Evolutionary conservation across 1,140 invertebrate genomes (phyloP).

Genomic region (Fopius arisanus): DNA sequence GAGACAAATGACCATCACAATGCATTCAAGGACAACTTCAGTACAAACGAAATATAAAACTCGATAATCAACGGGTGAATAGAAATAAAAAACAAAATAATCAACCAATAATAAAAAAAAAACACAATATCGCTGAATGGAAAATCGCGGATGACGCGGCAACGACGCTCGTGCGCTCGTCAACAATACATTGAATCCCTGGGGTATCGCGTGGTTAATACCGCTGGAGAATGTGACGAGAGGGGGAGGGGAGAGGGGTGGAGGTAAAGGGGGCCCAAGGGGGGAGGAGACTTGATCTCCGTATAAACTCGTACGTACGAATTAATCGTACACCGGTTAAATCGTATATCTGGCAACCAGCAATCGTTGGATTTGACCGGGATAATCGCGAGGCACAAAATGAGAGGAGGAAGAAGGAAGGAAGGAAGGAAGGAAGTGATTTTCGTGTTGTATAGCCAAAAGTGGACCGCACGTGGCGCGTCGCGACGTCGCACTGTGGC

Average conservation of each 20-base stretch:
- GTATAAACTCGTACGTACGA: background rate
- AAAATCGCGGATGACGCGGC: background rate
- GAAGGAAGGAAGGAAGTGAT: conserved; percentile 45
- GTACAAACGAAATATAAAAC: background rate
- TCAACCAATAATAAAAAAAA: background rate
- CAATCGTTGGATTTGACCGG: background rate
- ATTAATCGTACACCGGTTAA: background rate
- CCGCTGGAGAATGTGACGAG: background rate
- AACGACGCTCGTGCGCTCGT: conserved; percentile 3
- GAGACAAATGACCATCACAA: background rate
- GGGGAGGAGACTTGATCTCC: background rate
- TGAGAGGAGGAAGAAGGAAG: conserved; percentile 28
- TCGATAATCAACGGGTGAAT: too few species aligned
- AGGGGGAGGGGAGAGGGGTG: background rate
- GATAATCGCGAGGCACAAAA: conserved; percentile 4
- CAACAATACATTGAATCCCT: conserved; percentile 14
- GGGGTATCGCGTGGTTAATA: conserved; percentile 13
- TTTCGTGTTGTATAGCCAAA: conserved; percentile 39
- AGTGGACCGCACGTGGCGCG: conserved; percentile 62
- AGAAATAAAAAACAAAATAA: background rate
- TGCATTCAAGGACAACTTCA: background rate
- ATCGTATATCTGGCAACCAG: conserved; percentile 12
- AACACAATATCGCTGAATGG: background rate
- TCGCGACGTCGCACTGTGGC: conserved; percentile 65
- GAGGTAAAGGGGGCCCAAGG: too few species aligned